Evolutionary conservation across 2,888 invertebrate species (phyloP).

Genomic region (Caenorhabditis sp.): DNA sequence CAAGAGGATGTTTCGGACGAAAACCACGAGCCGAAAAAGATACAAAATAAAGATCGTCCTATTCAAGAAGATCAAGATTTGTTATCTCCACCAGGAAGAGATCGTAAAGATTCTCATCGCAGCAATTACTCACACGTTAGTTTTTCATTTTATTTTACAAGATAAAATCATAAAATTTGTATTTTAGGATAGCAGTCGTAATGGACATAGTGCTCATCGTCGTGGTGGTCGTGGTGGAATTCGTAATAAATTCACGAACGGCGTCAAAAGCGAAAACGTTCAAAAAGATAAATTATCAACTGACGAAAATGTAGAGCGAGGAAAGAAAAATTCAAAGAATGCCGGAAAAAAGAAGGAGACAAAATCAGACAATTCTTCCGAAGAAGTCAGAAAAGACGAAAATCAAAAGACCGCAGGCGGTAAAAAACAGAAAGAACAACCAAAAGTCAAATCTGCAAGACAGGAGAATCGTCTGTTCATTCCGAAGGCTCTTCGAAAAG

Average conservation of each 20-base stretch:
- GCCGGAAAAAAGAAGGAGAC: neutral
- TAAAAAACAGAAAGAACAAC: constrained; percentile 1
- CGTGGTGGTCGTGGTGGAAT: neutral
- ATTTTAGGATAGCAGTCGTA: neutral
- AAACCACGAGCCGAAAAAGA: neutral
- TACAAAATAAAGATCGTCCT: neutral
- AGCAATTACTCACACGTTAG: constrained; percentile 34
- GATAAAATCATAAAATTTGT: neutral
- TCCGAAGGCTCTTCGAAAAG: constrained; percentile 37
- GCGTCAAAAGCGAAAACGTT: neutral
- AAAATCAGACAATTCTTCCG: constrained; percentile 10
- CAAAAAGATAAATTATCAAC: neutral
- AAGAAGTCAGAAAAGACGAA: constrained; percentile 23
- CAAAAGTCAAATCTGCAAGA: constrained; percentile 1
- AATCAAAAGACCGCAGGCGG: constrained; percentile 39
- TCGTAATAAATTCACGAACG: neutral
- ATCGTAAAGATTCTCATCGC: constrained; percentile 31
- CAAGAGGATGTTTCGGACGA: neutral
- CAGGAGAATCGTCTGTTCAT: constrained; percentile 30
- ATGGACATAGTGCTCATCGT: neutral
- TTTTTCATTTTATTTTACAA: neutral
- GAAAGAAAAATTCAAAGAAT: neutral
- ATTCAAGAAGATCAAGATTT: neutral
- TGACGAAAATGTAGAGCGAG: neutral
- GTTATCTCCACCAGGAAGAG: neutral